Base-by-base conservation (phyloP, 2,797 vertebrate genomes). In the Ambastaia sidthimunki region DNA sequence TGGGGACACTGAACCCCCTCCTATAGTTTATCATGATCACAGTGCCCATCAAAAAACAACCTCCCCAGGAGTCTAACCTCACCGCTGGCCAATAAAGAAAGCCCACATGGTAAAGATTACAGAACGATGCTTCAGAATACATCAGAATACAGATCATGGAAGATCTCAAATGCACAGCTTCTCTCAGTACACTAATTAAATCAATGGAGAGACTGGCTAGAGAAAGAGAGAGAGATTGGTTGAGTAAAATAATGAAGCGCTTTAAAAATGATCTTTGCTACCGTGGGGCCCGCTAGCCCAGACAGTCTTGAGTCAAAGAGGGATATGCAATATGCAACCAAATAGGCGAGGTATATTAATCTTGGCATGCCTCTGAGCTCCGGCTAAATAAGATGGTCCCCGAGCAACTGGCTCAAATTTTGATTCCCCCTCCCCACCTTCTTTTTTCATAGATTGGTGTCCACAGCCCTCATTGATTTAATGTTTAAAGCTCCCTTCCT, bases 171-270 rank as follows among this genome's bases (percentile, higher is more conserved):
- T 85, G 92, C 91, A 92, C 89, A 89, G 68, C 70, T 82, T 82
- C 75, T 68, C 88, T 90, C 90, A 90, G 93, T 91, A 92, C 91
- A 91, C 91, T 93, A 93, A 91, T 92, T 92, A 93, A 93, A 94
- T 92, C 91, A 91, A 90, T 90, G 89, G 89, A 89, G 75, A 82
- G 69, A 79, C 44, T 7, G 71, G 60, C 31, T 65, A n/a, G 69
- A 55, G 68, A 77, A 70, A 92, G 91, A 92, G 66, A 25, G 41
- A 91, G 90, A 91, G 90, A 91, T 88, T 92, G 87, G 86, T 87
- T 90, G 92, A 31, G 91, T 90, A 89, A 94, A 93, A 92, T 94
- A 93, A 94, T 87, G 90, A 94, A 91, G 90, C 90, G 89, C 91
- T 92, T 91, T 80, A 92, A 91, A 93, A 92, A 91, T 93, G 89